A percentile compares a stretch with the other conserved stretches of the same genome.
phyloP scores from a whole-genome alignment of 2,888 invertebrate genomes.

The Sphaeridia pumilis region DNA sequence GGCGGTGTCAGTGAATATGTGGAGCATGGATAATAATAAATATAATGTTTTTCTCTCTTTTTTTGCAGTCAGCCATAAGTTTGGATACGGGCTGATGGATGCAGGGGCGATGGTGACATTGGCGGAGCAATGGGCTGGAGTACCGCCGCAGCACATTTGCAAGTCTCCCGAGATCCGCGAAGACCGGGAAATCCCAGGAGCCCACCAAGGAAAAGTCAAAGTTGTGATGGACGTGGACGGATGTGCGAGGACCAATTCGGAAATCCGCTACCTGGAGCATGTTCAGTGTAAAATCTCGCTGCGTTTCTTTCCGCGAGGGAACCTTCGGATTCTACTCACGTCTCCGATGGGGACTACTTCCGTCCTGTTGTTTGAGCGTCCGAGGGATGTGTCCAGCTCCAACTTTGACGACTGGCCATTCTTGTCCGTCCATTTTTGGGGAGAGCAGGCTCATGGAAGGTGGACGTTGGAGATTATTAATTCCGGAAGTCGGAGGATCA shows the following conservation, averaged over 20 bases:
- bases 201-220: slow-evolving; percentile 48
- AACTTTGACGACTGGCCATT: slow-evolving; percentile 99
- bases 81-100: slow-evolving; percentile 98
- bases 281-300: slow-evolving; percentile 92
- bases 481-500: slow-evolving; percentile 65
- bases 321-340: slow-evolving; percentile 71
- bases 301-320: slow-evolving; percentile 85
- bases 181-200: slow-evolving; percentile 48
- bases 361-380: slow-evolving; percentile 82
- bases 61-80: slow-evolving; percentile 72
- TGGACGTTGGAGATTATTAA: slow-evolving; percentile 73
- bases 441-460: slow-evolving; percentile 75
- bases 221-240: slow-evolving; percentile 82
- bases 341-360: slow-evolving; percentile 91
- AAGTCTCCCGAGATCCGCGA: slow-evolving; percentile 78
- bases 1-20: too few relatives aligned
- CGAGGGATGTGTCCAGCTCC: slow-evolving; percentile 78
- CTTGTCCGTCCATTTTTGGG: slow-evolving; percentile 95
- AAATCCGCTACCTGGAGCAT: slow-evolving; percentile 86
- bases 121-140: slow-evolving; percentile 86
- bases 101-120: slow-evolving; percentile 82
- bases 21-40: too few relatives aligned
- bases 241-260: slow-evolving; percentile 74
- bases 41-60: slow-evolving; percentile 12
- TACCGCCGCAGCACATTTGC: slow-evolving; percentile 93